Evolutionary conservation across 2,113 vertebrate genomes (phyloP).

Genomic region (Osmerus mordax): DNA sequence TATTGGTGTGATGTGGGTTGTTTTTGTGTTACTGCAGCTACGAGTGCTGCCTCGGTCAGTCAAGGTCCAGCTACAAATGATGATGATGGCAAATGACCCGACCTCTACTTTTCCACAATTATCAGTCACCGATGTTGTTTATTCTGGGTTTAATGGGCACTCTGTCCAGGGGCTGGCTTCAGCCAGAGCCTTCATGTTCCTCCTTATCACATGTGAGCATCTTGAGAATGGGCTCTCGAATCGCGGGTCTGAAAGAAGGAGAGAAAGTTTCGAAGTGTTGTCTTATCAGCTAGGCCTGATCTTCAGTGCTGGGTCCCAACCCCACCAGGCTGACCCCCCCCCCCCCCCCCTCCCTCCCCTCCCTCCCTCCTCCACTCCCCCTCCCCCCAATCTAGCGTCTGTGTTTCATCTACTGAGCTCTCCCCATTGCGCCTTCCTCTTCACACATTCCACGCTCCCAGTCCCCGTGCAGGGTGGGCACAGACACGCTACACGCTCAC

Average conservation of each 20-base stretch:
- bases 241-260: too few relatives aligned
- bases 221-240: not conserved
- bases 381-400: not conserved
- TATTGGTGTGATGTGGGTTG: too few relatives aligned
- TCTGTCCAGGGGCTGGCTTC: slow-evolving; percentile 1
- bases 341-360: not conserved
- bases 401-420: slow-evolving; percentile 1
- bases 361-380: not conserved
- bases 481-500: not conserved
- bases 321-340: not conserved
- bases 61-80: slow-evolving; percentile 13
- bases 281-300: slow-evolving; percentile 19
- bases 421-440: not conserved
- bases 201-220: slow-evolving; percentile 22
- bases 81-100: slow-evolving; percentile 11
- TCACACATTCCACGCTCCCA: slow-evolving; percentile 27
- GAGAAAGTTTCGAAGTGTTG: too few relatives aligned
- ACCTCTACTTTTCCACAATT: not conserved
- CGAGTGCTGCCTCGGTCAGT: not conserved
- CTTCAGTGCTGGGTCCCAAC: slow-evolving; percentile 20
- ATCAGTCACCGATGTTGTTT: slow-evolving; percentile 28
- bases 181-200: not conserved
- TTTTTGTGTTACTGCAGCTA: too few relatives aligned
- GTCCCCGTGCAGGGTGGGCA: not conserved
- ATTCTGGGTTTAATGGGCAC: slow-evolving; percentile 1